Conservation (phyloP, 2,888 invertebrate genomes). For the Drosophila anceps region DNA sequence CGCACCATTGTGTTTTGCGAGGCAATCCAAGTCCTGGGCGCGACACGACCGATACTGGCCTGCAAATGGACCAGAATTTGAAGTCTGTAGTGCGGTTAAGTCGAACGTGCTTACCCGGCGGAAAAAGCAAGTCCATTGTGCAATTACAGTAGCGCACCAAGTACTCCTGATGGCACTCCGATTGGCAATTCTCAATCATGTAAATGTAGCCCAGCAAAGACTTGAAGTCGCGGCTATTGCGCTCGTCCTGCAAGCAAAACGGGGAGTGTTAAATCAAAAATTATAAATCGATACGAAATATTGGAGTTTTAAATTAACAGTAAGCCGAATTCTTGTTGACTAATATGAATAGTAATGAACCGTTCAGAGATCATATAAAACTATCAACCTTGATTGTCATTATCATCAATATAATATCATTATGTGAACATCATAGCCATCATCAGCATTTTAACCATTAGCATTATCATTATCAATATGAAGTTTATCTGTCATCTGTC, state of each 20-base stretch:
- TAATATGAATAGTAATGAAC: too few species aligned
- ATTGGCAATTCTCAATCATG: constrained; percentile 83
- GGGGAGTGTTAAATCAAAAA: neutral
- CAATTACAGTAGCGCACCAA: constrained; percentile 84
- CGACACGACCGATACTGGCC: constrained; percentile 75
- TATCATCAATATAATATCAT: too few species aligned
- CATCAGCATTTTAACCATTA: too few species aligned
- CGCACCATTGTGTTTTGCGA: constrained; percentile 81
- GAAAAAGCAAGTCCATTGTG: constrained; percentile 84
- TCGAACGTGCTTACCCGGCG: constrained; percentile 79
- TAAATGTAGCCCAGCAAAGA: constrained; percentile 82
- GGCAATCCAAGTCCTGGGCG: constrained; percentile 79
- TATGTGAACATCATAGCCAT: too few species aligned
- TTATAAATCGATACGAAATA: neutral
- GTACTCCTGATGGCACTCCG: constrained; percentile 84
- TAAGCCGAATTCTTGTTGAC: neutral
- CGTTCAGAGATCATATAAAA: too few species aligned
- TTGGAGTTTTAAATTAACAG: neutral
- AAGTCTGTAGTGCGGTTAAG: constrained; percentile 36
- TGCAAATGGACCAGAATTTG: constrained; percentile 42
- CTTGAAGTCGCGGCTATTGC: constrained; percentile 72
- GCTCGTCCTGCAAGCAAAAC: constrained; percentile 74
- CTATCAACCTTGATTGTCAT: too few species aligned
- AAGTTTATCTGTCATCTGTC: too few species aligned
- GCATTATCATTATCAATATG: too few species aligned